Evolutionary conservation across 2,888 invertebrate species (phyloP).

Genomic region (Tuberolachnus salignus): DNA sequence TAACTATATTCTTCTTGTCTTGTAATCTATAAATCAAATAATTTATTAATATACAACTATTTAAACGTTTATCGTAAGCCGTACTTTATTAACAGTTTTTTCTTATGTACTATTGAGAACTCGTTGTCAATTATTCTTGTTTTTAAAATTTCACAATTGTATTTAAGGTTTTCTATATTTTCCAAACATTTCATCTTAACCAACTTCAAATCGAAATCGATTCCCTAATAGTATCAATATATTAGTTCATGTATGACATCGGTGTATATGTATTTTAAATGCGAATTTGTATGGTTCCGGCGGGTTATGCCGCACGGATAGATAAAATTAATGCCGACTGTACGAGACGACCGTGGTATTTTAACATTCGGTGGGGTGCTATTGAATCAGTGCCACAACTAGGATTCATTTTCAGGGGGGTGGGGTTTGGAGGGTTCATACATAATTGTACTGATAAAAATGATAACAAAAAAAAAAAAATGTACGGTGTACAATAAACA

Average conservation of each 20-base stretch:
- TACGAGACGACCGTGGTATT: not conserved
- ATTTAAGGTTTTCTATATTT: constrained; percentile 12
- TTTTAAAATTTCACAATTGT: constrained; percentile 14
- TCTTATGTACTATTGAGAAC: not conserved
- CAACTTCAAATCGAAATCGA: constrained; percentile 19
- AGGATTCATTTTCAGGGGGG: too few relatives aligned
- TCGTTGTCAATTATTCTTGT: constrained; percentile 25
- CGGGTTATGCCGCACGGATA: too few relatives aligned
- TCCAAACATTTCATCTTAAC: constrained; percentile 21
- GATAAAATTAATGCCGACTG: not conserved
- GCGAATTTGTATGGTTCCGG: too few relatives aligned
- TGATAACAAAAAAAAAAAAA: too few relatives aligned
- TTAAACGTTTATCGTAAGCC: not conserved
- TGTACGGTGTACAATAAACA: too few relatives aligned
- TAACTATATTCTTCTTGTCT: not conserved
- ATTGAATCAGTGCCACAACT: not conserved
- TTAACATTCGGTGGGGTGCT: not conserved
- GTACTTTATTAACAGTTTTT: not conserved
- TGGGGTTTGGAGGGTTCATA: too few relatives aligned
- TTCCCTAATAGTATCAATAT: not conserved
- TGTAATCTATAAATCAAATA: not conserved
- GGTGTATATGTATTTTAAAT: not conserved
- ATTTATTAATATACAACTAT: not conserved
- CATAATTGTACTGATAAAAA: too few relatives aligned
- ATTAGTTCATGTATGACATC: not conserved